These are phyloP conservation scores for Chiridota heheva DNA, from an alignment of 35 echinoderm and acorn worm species.

Conservation along the genomic window DNA sequence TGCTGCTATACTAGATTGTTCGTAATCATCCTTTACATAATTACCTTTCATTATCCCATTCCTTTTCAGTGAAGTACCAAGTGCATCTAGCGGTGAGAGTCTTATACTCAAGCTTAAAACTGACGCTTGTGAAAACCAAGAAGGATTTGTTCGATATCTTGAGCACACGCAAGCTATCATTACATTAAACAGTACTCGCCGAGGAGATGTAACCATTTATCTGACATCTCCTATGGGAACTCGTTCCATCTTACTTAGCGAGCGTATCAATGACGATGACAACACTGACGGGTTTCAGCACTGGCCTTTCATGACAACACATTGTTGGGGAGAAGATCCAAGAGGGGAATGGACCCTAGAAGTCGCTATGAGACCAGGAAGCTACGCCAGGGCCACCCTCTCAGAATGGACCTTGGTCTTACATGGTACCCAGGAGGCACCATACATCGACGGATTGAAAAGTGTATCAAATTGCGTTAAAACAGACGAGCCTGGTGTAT, in stretches of 20 bases:
- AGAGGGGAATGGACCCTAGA: slow-evolving; percentile 89
- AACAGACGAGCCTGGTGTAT: slow-evolving; percentile 32
- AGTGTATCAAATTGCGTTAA: slow-evolving; percentile 55
- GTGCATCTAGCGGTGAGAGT: slow-evolving; percentile 53
- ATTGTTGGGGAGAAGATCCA: slow-evolving; percentile 96
- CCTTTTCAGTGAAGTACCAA: slow-evolving; percentile 52
- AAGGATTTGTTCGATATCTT: slow-evolving; percentile 75
- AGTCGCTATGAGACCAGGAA: slow-evolving; percentile 68
- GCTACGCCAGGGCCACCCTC: slow-evolving; percentile 60
- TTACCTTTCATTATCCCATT: too few relatives aligned
- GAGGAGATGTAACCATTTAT: slow-evolving; percentile 88
- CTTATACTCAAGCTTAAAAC: slow-evolving; percentile 71
- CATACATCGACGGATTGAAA: slow-evolving; percentile 88
- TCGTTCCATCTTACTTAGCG: slow-evolving; percentile 78
- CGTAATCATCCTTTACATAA: too few relatives aligned
- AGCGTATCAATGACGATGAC: slow-evolving; percentile 75
- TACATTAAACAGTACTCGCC: slow-evolving; percentile 79
- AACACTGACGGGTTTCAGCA: slow-evolving; percentile 81
- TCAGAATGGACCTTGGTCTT: slow-evolving; percentile 90
- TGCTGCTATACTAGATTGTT: too few relatives aligned
- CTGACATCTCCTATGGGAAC: slow-evolving; percentile 97
- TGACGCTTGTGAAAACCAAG: slow-evolving; percentile 84
- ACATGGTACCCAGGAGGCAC: slow-evolving; percentile 81
- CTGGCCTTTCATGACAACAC: slow-evolving; percentile 99
- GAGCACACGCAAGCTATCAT: slow-evolving; percentile 98